A percentile compares a stretch with the other conserved stretches of the same genome.
Evolutionary conservation across 2,888 invertebrate species (phyloP).

Genomic region (Prenolepis imparis): DNA sequence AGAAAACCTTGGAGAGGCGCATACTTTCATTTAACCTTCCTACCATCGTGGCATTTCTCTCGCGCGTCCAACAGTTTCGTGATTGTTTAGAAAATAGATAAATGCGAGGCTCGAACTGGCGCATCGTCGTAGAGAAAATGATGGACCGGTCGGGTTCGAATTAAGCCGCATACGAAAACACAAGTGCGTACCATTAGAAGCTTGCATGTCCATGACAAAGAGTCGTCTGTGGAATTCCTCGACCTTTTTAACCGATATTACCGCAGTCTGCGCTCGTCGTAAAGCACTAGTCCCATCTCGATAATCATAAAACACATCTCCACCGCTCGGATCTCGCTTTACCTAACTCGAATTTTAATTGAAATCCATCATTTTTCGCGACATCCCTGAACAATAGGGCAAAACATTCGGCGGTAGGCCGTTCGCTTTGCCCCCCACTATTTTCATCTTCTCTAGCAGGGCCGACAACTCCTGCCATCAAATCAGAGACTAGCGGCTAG

Average conservation of each 20-base stretch:
- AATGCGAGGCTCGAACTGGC: not conserved
- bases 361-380: slow-evolving; percentile 68
- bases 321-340: slow-evolving; percentile 55
- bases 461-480: slow-evolving; percentile 30
- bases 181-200: slow-evolving; percentile 85
- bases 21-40: slow-evolving; percentile 70
- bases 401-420: slow-evolving; percentile 80
- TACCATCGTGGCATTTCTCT: not conserved
- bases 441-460: slow-evolving; percentile 43
- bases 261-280: slow-evolving; percentile 77
- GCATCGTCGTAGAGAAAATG: not conserved
- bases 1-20: slow-evolving; percentile 42
- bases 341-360: slow-evolving; percentile 61
- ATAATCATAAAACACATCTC: slow-evolving; percentile 72
- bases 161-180: slow-evolving; percentile 69
- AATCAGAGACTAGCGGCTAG: not conserved
- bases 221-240: slow-evolving; percentile 74
- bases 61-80: not conserved
- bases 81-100: not conserved
- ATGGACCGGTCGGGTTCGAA: slow-evolving; percentile 37
- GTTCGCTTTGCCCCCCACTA: slow-evolving; percentile 72
- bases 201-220: slow-evolving; percentile 86
- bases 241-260: slow-evolving; percentile 79
- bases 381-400: slow-evolving; percentile 79
- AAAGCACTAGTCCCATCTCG: slow-evolving; percentile 74